Conservation (phyloP, 35 echinoderm and acorn worm genomes). For the Ophioderma brevispina region DNA sequence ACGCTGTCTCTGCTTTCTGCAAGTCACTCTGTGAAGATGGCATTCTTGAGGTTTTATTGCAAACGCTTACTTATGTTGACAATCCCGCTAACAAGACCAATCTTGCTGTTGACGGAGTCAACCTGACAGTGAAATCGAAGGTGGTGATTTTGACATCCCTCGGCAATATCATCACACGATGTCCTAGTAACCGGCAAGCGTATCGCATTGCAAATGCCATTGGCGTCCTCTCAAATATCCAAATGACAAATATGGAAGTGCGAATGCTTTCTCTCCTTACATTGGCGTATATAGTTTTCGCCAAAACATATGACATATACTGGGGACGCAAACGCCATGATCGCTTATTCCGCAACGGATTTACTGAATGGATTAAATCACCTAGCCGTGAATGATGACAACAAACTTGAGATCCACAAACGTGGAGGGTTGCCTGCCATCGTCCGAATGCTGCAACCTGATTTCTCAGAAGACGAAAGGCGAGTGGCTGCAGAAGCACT, state of each 20-base stretch:
- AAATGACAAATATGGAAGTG: background rate
- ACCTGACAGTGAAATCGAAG: no score
- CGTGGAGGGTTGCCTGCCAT: background rate
- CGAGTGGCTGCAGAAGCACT: background rate
- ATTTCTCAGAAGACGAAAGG: background rate
- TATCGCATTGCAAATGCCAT: background rate
- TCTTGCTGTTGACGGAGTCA: no score
- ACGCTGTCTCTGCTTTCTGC: no score
- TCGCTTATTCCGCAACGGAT: background rate
- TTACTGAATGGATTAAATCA: background rate
- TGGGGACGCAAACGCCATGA: background rate
- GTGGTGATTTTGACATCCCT: no score
- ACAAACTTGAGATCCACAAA: background rate
- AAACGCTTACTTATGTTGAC: no score
- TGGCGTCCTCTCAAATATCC: background rate
- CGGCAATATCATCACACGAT: no score
- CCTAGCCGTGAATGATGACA: background rate
- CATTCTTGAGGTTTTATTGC: no score
- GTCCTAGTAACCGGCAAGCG: background rate
- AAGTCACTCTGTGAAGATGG: no score
- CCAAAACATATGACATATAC: background rate
- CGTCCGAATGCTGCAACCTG: background rate
- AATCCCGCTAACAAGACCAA: no score
- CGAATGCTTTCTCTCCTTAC: background rate
- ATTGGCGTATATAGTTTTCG: background rate